Base-by-base conservation (phyloP, 2,888 invertebrate species). In the Caenorhabditis becei region DNA sequence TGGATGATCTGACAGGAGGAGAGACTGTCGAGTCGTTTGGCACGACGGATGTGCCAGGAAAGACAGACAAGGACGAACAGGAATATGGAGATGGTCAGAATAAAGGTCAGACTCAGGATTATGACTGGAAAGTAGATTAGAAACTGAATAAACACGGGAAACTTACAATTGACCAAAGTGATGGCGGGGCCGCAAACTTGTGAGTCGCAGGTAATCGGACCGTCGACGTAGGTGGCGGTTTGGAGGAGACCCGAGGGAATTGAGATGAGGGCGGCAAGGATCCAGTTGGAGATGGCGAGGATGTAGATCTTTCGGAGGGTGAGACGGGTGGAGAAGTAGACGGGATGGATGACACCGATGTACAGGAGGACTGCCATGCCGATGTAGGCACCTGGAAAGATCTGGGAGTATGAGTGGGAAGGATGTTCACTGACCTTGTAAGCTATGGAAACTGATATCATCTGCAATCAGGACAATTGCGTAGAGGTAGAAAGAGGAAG, bases 331-430 rank as follows among this genome's bases (percentile, higher is more conserved):
- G 72, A 56, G 28, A 65, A 72, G 35, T 65, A 72, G n/a, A 65
- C 58, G 5, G 72, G 63, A 49, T 63, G 49, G 18, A 72, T 16
- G 16, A 72, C 72, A 14, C 63, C 72, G n/a, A 72, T 65, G 49
- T 72, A 72, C 0, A 72, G 49, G 14, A 72, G 49, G 4, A 58
- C 18, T 2, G 72, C 72, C 72, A 72, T 72, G 49, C 63, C 72
- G 63, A 72, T 72, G 37, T 72, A 72, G 7, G 72, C n/a, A 8
- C 71, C 71, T 71, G 61, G 24, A 32, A 7, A 7, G 20, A 49
- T 18, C 11, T 5, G 32, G 18, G 2, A 26, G 32, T 24, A 2
- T 14, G 7, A 32, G 11, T 14, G 14, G 16, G 14, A 8, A 16
- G 5, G 23, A 14, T 18, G 32, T 32, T 10, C 4, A 23, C 69